phyloP scores from a whole-genome alignment of 2,888 invertebrate species.

The Bruchidius siliquastri region DNA sequence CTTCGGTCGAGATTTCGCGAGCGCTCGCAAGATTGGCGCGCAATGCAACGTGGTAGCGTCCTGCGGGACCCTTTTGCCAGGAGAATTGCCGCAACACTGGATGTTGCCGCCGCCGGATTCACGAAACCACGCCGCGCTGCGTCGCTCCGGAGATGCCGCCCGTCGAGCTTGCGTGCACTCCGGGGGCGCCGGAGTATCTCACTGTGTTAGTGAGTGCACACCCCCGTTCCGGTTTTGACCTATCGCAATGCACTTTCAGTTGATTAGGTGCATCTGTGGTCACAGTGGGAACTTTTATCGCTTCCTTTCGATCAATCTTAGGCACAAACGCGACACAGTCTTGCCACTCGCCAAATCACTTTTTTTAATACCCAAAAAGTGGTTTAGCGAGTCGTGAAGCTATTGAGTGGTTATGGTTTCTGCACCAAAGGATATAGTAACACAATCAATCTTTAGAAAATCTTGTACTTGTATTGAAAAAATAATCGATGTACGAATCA shows the following conservation, averaged over 20 bases:
- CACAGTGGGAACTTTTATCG: too few species aligned
- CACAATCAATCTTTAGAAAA: too few species aligned
- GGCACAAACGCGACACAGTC: too few species aligned
- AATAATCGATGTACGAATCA: too few species aligned
- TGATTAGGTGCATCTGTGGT: not conserved
- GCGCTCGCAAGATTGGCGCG: not conserved
- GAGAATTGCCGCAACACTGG: not conserved
- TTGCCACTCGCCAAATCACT: too few species aligned
- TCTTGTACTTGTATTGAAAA: too few species aligned
- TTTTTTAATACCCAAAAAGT: too few species aligned
- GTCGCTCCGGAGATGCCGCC: not conserved
- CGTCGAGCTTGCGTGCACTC: not conserved
- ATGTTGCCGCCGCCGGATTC: not conserved
- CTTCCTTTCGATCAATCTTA: too few species aligned
- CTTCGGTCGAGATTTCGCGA: not conserved
- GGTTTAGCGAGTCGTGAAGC: too few species aligned
- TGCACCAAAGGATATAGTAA: too few species aligned
- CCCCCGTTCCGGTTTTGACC: not conserved
- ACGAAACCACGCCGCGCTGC: not conserved
- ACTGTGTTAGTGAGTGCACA: not conserved
- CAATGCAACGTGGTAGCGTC: not conserved
- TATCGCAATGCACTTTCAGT: not conserved
- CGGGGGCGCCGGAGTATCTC: not conserved
- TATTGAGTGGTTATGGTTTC: too few species aligned
- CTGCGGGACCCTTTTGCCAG: not conserved